Percentiles rank a stretch among this genome's conserved stretches.
Evolutionary conservation across 2,113 vertebrate species (phyloP).

Genomic region (Silurus meridionalis): DNA sequence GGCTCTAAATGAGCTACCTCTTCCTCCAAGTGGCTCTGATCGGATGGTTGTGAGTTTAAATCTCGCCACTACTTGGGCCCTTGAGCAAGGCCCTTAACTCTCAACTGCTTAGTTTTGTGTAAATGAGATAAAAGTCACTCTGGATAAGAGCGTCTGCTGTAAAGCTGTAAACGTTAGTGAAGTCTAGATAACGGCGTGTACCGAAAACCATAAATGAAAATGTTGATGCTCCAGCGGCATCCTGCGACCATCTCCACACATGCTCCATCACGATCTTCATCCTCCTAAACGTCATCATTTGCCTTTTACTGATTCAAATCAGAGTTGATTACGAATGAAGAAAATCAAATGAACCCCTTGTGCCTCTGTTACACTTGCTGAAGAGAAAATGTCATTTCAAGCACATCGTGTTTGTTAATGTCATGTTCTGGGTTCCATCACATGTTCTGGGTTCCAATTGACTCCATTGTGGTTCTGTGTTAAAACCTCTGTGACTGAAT

Average conservation of each 20-base stretch:
- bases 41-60: no score
- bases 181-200: no score
- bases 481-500: slow-evolving; percentile 50
- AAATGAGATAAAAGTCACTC: no score
- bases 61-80: no score
- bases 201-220: background rate
- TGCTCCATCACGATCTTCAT: slow-evolving; percentile 46
- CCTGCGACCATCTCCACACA: slow-evolving; percentile 28
- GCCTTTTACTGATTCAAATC: background rate
- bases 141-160: no score
- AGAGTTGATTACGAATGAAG: slow-evolving; percentile 24
- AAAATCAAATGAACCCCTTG: slow-evolving; percentile 73
- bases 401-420: slow-evolving; percentile 76
- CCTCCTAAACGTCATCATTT: background rate
- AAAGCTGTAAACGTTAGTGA: no score
- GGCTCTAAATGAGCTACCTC: no score
- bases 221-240: slow-evolving; percentile 52
- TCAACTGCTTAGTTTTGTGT: no score
- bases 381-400: slow-evolving; percentile 81
- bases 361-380: slow-evolving; percentile 93
- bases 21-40: no score
- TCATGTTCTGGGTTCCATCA: slow-evolving; percentile 75
- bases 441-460: slow-evolving; percentile 65
- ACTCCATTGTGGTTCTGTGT: slow-evolving; percentile 82
- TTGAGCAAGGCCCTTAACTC: no score